Conservation (phyloP, 2,888 invertebrate species). For the Dolichopus griseipennis region DNA sequence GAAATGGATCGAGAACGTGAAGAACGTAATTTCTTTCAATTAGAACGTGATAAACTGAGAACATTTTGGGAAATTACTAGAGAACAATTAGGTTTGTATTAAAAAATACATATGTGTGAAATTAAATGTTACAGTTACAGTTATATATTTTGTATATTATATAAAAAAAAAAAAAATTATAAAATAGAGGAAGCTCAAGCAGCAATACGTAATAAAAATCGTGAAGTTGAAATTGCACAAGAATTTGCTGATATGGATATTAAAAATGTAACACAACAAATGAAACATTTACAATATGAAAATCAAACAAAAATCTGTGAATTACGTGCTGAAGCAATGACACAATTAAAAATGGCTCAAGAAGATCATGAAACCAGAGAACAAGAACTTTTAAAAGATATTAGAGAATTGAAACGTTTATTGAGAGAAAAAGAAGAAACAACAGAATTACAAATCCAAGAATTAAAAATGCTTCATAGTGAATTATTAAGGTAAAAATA, state of each 20-base stretch:
- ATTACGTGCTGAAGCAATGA: constrained; percentile 73
- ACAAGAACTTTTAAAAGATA: constrained; percentile 55
- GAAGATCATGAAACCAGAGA: constrained; percentile 74
- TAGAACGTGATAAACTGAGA: constrained; percentile 87
- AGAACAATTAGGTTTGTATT: constrained; percentile 64
- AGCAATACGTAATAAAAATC: constrained; percentile 59
- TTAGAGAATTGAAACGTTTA: constrained; percentile 47
- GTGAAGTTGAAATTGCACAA: constrained; percentile 78
- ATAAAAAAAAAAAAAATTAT: constrained; percentile 7
- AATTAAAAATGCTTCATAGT: constrained; percentile 36
- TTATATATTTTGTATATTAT: too few relatives aligned
- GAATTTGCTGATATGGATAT: constrained; percentile 81
- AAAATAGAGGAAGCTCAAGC: constrained; percentile 43
- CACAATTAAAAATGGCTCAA: constrained; percentile 71
- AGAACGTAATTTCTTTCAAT: constrained; percentile 89
- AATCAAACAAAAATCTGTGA: constrained; percentile 79
- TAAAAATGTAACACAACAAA: constrained; percentile 84
- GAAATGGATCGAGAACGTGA: constrained; percentile 91
- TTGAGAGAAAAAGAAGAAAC: constrained; percentile 47
- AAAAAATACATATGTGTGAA: too few relatives aligned
- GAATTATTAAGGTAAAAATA: constrained; percentile 34
- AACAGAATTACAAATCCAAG: constrained; percentile 38
- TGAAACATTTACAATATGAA: constrained; percentile 86
- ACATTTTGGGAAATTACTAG: constrained; percentile 95
- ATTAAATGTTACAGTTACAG: not conserved